A percentile compares a stretch with the other conserved stretches of the same genome.
These are phyloP conservation scores for Benitochromis conjunctus DNA, from an alignment of 2,113 vertebrate genomes.

Conservation along the genomic window DNA sequence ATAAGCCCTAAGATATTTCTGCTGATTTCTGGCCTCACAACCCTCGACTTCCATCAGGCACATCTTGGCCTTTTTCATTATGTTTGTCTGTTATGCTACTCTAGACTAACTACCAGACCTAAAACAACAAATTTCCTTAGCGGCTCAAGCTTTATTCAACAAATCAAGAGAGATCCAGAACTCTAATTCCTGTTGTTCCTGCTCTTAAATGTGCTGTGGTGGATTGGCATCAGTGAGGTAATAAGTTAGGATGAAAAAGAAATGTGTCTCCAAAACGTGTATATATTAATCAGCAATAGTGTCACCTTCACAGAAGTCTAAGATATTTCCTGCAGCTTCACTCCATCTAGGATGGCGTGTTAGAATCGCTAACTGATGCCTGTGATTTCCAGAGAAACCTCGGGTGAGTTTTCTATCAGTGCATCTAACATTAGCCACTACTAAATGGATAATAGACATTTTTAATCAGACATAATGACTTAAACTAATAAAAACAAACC, in stretches of 20 bases:
- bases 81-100: neutral
- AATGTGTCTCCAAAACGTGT: neutral
- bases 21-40: neutral
- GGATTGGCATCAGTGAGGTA: neutral
- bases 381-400: neutral
- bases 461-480: neutral
- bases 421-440: neutral
- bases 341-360: neutral
- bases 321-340: fast-evolving
- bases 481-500: neutral
- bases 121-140: neutral
- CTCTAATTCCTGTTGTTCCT: neutral
- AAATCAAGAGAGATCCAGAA: neutral
- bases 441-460: neutral
- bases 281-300: neutral
- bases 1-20: neutral
- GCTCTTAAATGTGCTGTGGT: neutral
- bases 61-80: neutral
- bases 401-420: neutral
- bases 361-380: neutral
- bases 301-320: neutral
- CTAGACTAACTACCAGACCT: neutral
- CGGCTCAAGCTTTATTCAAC: neutral
- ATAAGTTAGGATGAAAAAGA: neutral
- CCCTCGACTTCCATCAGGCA: neutral